Evolutionary conservation across 2,888 invertebrate species (phyloP).

Genomic region (Lasioglossum morio): DNA sequence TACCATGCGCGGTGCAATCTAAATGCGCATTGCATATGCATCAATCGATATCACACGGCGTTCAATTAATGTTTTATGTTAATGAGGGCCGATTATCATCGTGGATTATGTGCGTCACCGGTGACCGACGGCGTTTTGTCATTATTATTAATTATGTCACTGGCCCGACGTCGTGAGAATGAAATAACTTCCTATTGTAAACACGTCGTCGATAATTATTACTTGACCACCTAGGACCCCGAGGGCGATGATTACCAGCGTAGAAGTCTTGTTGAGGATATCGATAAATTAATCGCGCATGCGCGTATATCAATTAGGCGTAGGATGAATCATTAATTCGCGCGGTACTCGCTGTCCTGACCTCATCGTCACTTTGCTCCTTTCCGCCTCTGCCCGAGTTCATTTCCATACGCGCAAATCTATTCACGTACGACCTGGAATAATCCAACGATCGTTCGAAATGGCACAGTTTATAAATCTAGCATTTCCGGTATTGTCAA

Average conservation of each 20-base stretch:
- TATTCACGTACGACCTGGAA: not conserved
- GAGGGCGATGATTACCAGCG: slow-evolving; percentile 63
- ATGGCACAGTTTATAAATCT: not conserved
- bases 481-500: not conserved
- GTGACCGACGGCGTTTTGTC: slow-evolving; percentile 46
- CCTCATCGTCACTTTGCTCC: slow-evolving; percentile 17
- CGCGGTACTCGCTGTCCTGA: slow-evolving; percentile 31
- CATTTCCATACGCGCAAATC: slow-evolving; percentile 29
- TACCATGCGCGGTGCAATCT: slow-evolving; percentile 6
- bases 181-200: slow-evolving; percentile 64
- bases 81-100: slow-evolving; percentile 42
- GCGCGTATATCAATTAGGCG: slow-evolving; percentile 75
- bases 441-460: not conserved
- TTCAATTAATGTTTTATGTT: slow-evolving; percentile 60
- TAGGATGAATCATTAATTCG: slow-evolving; percentile 71
- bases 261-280: slow-evolving; percentile 70
- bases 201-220: slow-evolving; percentile 67
- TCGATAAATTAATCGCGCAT: slow-evolving; percentile 76
- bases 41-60: slow-evolving; percentile 19
- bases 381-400: slow-evolving; percentile 14
- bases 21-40: slow-evolving; percentile 29
- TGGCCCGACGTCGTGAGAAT: slow-evolving; percentile 47
- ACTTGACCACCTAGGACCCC: slow-evolving; percentile 56
- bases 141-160: slow-evolving; percentile 71
- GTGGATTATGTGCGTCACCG: slow-evolving; percentile 25